Conservation (phyloP, 2,888 invertebrate species). For the Drosophila paranaensis region DNA sequence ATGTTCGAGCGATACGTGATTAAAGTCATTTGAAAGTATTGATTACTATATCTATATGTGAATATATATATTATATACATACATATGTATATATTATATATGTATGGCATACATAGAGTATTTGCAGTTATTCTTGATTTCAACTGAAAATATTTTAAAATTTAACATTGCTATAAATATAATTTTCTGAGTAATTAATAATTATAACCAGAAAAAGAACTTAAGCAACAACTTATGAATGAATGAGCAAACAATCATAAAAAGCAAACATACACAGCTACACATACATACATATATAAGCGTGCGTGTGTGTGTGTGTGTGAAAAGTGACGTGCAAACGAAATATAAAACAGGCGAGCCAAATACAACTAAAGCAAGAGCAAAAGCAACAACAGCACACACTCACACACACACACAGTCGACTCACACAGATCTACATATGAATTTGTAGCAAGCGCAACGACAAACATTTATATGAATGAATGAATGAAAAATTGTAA, state of each 20-base stretch:
- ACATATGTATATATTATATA: neutral
- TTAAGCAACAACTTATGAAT: slow-evolving; percentile 68
- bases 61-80: neutral
- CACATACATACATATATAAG: slow-evolving; percentile 1
- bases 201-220: slow-evolving; percentile 26
- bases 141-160: slow-evolving; percentile 7
- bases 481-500: slow-evolving; percentile 81
- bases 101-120: neutral
- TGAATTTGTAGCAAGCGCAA: slow-evolving; percentile 33
- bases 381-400: slow-evolving; percentile 10
- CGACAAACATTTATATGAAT: slow-evolving; percentile 57
- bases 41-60: neutral
- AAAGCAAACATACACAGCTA: slow-evolving; percentile 30
- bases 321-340: slow-evolving; percentile 53
- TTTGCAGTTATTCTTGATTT: neutral
- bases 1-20: neutral
- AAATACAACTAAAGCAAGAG: slow-evolving; percentile 30
- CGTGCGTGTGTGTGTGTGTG: slow-evolving; percentile 14
- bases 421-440: slow-evolving; percentile 19
- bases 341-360: slow-evolving; percentile 58
- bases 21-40: slow-evolving; percentile 3
- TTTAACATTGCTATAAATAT: slow-evolving; percentile 45
- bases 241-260: slow-evolving; percentile 50
- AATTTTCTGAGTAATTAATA: slow-evolving; percentile 21
- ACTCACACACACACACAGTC: slow-evolving; percentile 9